Base-by-base conservation (phyloP, 2,888 invertebrate species). In the Lordiphosa andalusiaca region DNA sequence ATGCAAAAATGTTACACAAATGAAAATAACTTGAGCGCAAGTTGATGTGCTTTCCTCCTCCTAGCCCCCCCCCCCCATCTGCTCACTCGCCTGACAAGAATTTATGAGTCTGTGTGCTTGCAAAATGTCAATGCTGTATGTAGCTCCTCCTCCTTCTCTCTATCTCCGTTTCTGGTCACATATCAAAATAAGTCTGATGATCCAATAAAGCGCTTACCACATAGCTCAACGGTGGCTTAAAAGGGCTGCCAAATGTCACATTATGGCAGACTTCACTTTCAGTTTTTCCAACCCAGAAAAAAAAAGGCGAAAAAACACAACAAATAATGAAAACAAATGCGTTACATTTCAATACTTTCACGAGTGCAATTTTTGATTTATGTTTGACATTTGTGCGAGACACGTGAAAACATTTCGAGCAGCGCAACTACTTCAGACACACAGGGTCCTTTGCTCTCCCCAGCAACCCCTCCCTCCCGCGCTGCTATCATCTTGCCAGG, bases 331-430 rank as follows among this genome's bases (percentile, higher is more conserved):
- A 82, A 85, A 82, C 84, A 85, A 82, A 82, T 82, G 85, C 85
- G 84, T 84, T 81, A 81, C 84, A 85, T 85, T 82, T 84, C 85
- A 85, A 81, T 81, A 81, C 81, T 72, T 81, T 73, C 63, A 59
- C 58, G 57, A 71, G 64, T 52, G 47, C 71, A 67, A 67, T 76
- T 80, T 83, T 84, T 82, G 85, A 82, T 82, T 85, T 85, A 82
- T 82, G 72, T 72, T 77, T 84, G 85, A 84, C 86, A 87, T 86
- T 87, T 83, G 87, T 83, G 74, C 65, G 71, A 74, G 77, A 83
- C 83, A 87, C 86, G 87, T 85, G 87, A 73, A 87, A 87, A 78
- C 84, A 87, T 87, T 85, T 85, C 74, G 73, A 86, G 85, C 80
- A 67, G 68, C 67, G 59, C 42, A 76, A 78, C 78, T 83, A 69